A percentile compares a stretch with the other conserved stretches of the same genome.
These are phyloP conservation scores for Zonotrichia leucophrys DNA, from an alignment of 2,113 vertebrate genomes.

Conservation along the genomic window DNA sequence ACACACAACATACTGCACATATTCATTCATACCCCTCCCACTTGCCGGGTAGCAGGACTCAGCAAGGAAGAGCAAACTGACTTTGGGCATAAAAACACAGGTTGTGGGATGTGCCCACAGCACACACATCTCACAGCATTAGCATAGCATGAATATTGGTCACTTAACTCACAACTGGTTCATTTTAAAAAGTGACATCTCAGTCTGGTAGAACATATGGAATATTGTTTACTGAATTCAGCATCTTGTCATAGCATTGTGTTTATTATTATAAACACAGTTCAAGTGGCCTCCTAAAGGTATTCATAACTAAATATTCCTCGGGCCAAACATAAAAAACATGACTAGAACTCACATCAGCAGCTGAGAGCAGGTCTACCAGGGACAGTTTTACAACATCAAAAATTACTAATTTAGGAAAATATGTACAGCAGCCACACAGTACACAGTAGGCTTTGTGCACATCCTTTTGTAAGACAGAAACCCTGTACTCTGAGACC, in stretches of 20 bases:
- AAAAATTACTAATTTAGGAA: not conserved
- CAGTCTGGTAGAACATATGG: not conserved
- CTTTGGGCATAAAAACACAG: not conserved
- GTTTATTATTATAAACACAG: not conserved
- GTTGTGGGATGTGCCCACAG: not conserved
- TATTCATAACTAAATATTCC: not conserved
- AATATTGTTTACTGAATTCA: not conserved
- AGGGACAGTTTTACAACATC: not conserved
- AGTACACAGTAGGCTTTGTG: not conserved
- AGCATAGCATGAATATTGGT: not conserved
- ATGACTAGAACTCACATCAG: not conserved
- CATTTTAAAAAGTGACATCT: not conserved
- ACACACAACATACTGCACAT: not conserved
- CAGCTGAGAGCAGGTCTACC: not conserved
- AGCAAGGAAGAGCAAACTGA: not conserved
- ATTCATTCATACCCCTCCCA: not conserved
- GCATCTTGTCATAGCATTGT: not conserved
- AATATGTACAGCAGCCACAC: not conserved
- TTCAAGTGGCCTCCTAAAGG: not conserved
- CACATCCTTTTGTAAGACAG: not conserved
- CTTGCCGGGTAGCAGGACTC: not conserved
- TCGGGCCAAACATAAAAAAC: not conserved
- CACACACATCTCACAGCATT: not conserved
- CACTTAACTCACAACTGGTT: not conserved
- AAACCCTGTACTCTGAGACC: not conserved